Evolutionary conservation across 1,140 invertebrate genomes (phyloP), one percentile per base, ranked within the genome.

Genomic region (Anadara kagoshimensis): DNA sequence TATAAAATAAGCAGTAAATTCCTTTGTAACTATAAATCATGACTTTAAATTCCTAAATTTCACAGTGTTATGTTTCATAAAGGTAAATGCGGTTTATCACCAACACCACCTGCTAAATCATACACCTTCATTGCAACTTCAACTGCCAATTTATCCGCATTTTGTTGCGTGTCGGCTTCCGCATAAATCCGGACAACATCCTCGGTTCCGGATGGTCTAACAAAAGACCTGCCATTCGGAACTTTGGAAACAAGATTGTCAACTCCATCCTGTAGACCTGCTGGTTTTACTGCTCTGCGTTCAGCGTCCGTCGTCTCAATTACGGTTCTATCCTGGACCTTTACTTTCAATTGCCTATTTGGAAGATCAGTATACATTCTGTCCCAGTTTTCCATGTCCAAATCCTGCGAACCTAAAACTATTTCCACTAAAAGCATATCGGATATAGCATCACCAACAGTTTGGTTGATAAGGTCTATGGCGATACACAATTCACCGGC

Each of bases 191-290:
- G 91, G 1, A 99, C 95, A 41, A 99, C 91, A 89, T 99, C 96
- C 91, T 99, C 98, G 26, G 98, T 99, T 49, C 98, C 98, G 0
- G 97, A 99, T 0, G 98, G 95, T 71, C 98, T 94, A 0, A 98
- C 95, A 91, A 99, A 99, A 18, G 96, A 91, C 70, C 97, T 90
- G 0, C 94, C 96, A 44, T 78, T 43, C 14, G 62, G 76, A 86
- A 94, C 96, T 69, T 92, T 92, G 0, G 88, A 78, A 1, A 96
- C 94, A 0, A 94, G 74, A 70, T 90, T 86, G 87, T 98, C 92
- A 69, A 99, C 96, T 78, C 92, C 92, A 8, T 91, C 87, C 90
- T 99, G 97, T 2, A 99, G 90, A 11, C 94, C 95, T 45, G 91
- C 90, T 0, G 97, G 97, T 29, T 92, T 91, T 0, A 93, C 91